Conservation (phyloP, 2,113 vertebrate species). For the Uropsilus gracilis region DNA sequence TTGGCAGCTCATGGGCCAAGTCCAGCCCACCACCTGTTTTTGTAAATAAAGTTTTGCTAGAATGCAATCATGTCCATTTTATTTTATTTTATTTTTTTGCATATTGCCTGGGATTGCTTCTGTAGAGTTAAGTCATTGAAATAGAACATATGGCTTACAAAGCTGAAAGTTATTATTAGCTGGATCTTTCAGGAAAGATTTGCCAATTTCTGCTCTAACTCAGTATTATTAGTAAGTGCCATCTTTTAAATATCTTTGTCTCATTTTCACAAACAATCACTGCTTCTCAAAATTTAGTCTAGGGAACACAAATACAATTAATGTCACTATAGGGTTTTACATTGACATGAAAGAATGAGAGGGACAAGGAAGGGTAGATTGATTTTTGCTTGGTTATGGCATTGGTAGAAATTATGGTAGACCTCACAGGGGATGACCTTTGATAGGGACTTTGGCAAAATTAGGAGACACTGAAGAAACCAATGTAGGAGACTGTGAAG, state of each 20-base stretch:
- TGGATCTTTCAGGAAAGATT: neutral
- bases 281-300: neutral
- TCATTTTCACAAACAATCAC: neutral
- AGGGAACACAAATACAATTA: neutral
- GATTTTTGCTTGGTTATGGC: neutral
- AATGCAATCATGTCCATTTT: neutral
- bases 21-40: neutral
- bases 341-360: neutral
- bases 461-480: neutral
- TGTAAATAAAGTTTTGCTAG: conserved; percentile 2
- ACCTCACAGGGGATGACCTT: neutral
- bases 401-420: neutral
- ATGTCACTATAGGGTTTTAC: neutral
- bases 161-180: neutral
- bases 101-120: neutral
- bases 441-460: neutral
- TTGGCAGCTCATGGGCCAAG: neutral
- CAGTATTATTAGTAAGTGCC: neutral
- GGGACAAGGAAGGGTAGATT: neutral
- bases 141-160: neutral
- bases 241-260: neutral
- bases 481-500: neutral
- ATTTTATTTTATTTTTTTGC: too few species aligned
- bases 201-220: neutral
- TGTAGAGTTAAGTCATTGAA: neutral